These are phyloP conservation scores for Pollachius pollachius DNA, from an alignment of 2,113 vertebrate genomes.

Conservation along the genomic window DNA sequence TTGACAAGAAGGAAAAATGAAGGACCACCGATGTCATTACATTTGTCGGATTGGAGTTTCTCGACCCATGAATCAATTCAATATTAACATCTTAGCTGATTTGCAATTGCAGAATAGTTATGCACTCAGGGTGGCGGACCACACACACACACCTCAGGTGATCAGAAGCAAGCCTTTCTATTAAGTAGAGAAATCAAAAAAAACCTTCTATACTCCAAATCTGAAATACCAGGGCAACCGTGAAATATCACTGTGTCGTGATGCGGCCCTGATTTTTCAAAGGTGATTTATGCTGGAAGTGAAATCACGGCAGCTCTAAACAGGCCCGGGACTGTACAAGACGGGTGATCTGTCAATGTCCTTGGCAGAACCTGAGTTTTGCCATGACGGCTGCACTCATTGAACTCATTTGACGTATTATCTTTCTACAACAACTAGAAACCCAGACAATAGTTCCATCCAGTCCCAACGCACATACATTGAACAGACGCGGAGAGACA, in stretches of 20 bases:
- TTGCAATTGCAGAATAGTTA: slow-evolving; percentile 38
- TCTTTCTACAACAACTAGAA: neutral
- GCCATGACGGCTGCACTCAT: slow-evolving; percentile 12
- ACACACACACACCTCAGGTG: slow-evolving; percentile 1
- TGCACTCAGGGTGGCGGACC: slow-evolving; percentile 18
- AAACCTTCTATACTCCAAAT: slow-evolving; percentile 18
- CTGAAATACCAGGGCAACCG: slow-evolving; percentile 17
- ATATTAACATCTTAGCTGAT: slow-evolving; percentile 21
- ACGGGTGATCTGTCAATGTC: slow-evolving; percentile 33
- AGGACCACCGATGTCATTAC: slow-evolving; percentile 54
- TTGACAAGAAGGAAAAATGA: slow-evolving; percentile 13
- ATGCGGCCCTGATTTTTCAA: slow-evolving; percentile 28
- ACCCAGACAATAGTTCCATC: neutral
- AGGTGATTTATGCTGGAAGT: slow-evolving; percentile 47
- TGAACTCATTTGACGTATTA: slow-evolving; percentile 15
- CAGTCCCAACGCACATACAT: neutral
- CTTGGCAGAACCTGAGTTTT: slow-evolving; percentile 15
- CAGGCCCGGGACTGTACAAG: slow-evolving; percentile 1
- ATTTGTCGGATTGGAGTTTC: slow-evolving; percentile 49
- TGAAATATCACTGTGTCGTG: slow-evolving; percentile 30
- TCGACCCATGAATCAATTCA: slow-evolving; percentile 41
- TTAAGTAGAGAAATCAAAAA: slow-evolving; percentile 36
- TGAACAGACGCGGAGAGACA: neutral
- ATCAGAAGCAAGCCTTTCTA: slow-evolving; percentile 25
- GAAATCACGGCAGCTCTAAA: slow-evolving; percentile 26